phyloP scores from a whole-genome alignment of 2,797 vertebrate species.

The Gymnoscopelus braueri region DNA sequence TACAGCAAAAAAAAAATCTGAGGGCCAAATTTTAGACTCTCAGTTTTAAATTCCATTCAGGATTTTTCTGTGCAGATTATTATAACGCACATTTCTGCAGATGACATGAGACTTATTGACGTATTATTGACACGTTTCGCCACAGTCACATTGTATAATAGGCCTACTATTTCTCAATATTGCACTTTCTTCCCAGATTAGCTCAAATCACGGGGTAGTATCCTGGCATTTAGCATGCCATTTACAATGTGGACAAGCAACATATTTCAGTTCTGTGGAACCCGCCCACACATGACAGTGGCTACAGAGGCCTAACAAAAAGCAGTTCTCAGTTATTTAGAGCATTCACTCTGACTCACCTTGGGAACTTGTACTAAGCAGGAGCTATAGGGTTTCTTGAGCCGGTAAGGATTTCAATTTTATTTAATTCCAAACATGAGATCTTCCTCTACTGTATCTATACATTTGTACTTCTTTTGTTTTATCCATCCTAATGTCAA shows the following conservation, averaged over 20 bases:
- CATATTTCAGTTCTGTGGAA: slow-evolving; percentile 72
- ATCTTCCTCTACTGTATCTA: background rate
- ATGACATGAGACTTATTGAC: too few relatives aligned
- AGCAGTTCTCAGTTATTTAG: slow-evolving; percentile 50
- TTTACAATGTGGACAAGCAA: slow-evolving; percentile 83
- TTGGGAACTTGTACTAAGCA: slow-evolving; percentile 44
- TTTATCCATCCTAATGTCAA: too few relatives aligned
- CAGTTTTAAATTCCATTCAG: too few relatives aligned
- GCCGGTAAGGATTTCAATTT: slow-evolving; percentile 57
- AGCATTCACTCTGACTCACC: slow-evolving; percentile 57
- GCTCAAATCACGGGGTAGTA: slow-evolving; percentile 30
- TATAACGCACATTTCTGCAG: too few relatives aligned
- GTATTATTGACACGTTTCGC: too few relatives aligned
- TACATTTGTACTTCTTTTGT: too few relatives aligned
- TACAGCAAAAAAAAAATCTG: too few relatives aligned
- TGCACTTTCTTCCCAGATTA: slow-evolving; percentile 31
- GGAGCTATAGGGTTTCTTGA: slow-evolving; percentile 40
- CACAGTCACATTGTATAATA: too few relatives aligned
- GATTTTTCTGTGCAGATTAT: too few relatives aligned
- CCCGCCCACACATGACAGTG: slow-evolving; percentile 69
- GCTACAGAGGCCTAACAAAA: slow-evolving; percentile 53
- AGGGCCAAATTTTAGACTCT: too few relatives aligned
- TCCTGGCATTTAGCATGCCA: slow-evolving; percentile 53
- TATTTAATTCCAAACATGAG: slow-evolving; percentile 7
- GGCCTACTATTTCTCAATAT: background rate